Evolutionary conservation across 2,797 vertebrate species (phyloP), one percentile per base, ranked within the genome.

Genomic region (Scomberomorus guttatus): DNA sequence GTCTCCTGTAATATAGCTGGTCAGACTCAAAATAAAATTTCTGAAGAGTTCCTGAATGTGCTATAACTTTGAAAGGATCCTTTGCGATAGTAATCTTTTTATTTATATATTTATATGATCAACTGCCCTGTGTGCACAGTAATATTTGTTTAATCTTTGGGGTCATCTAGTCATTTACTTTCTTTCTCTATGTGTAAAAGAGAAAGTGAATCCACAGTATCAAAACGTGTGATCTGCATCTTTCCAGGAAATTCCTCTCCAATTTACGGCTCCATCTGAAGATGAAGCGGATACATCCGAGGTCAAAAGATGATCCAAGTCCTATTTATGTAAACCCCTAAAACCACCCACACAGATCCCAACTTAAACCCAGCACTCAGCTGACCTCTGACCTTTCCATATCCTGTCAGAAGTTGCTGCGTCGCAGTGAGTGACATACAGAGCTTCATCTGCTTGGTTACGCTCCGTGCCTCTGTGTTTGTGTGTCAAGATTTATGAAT

Each of bases 401-500:
- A 86, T 89, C 87, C 89, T 84, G 83, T 82, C 85, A 84, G 72
- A 85, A 48, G 79, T 69, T 56, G 59, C 69, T 75, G 71, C 46
- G 7, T 48, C 50, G 87, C 61, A 25, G n/a, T 48, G 72, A 59
- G 42, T 39, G 82, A 57, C 52, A 68, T 71, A 57, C 18, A 42
- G 18, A 48, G 20, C 65, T 69, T 75, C 50, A 24, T 80, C 70
- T 81, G 75, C 76, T 50, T 46, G 67, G 65, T 77, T 72, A 54
- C 32, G 64, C 67, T 84, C 44, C 64, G 65, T 27, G 55, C 62
- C 50, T 62, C 6, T 73, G 51, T 59, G 54, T 77, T 71, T 85
- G 75, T 72, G 9, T 66, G 63, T 77, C 60, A 73, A 90, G 92
- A 92, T 92, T 90, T 90, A 89, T 93, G 92, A 93, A 94, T 93